Evolutionary conservation across 2,888 invertebrate species (phyloP), one percentile per base, ranked within the genome.

Genomic region (Nemurella pictetii): DNA sequence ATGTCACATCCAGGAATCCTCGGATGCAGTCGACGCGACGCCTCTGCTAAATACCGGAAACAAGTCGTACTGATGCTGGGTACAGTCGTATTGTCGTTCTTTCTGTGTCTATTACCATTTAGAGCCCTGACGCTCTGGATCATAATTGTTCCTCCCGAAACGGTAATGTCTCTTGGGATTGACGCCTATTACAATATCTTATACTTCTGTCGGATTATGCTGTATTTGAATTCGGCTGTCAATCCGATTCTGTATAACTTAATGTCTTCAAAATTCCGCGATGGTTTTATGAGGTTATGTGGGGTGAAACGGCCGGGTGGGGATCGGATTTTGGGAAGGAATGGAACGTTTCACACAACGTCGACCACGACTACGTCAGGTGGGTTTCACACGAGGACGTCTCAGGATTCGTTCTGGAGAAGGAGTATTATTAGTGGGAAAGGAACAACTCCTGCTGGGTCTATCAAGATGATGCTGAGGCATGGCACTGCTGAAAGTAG

Each of bases 221-320:
- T 96, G 87, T 97, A 97, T 91, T 93, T 97, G 84, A 97, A 98
- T 90, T 97, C 97, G 81, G 97, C 97, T 15, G 94, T 97, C 84
- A 98, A 98, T 92, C 97, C 97, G 15, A 96, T 97, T 88, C 91
- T 98, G 83, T 98, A 98, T 91, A 97, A 97, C 90, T 93, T 97
- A 84, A 96, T 97, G 95, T 97, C 97, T 85, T 96, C 97, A 0
- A 97, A 97, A 89, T 98, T 98, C 91, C 93, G 97, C 9, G 94
- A 94, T 83, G 96, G 96, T 3, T 96, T 96, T 88, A 92, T 95
- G 84, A 94, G 93, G 88, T 90, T 96, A 82, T 92, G 95, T 86
- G 92, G 93, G 3, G 89, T 91, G 29, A 87, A 84, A 86, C 85
- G 85, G n/a, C 86, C 88, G 73, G 88, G 89, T 86, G 87, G 89